Base-by-base conservation (phyloP, 2,113 vertebrate species). In the Cyprinus carpio region DNA sequence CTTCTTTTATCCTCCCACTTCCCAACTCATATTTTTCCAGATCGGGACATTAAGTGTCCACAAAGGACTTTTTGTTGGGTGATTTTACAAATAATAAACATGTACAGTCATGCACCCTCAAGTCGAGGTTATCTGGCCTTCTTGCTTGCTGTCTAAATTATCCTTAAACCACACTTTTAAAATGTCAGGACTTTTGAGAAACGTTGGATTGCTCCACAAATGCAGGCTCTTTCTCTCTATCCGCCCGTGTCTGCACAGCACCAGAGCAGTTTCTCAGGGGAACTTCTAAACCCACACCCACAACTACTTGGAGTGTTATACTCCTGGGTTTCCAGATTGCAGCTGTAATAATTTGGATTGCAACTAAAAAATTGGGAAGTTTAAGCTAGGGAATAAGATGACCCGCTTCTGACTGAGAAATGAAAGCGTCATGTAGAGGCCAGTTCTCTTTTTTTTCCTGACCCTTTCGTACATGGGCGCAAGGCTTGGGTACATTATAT, bases 21-120 rank as follows among this genome's bases (percentile, higher is more conserved):
- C 18, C 64, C 60, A 54, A n/a, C 74, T 46, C 4, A 2, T 37
- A 20, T 77, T 82, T 87, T 81, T 71, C 86, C 86, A 85, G 86
- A 77, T 85, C 49, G 56, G 54, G 49, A 60, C 60, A 82, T 85
- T 72, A 84, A 49, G 60, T 54, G 62, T 51, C 18, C 2, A 8
- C 75, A 75, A 7, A 75, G 11, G 43, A 16, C 13, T 43, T 75
- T 29, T 43, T 40, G 25, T 43, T 75, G 20, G 12, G 10, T 46
- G 12, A 49, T 51, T 75, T 51, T 27, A 51, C 13, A 18, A 16
- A 27, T 25, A 16, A 75, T 25, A 74, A 43, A 46, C 23, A 15
- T 15, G 8, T 27, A 49, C 43, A 34, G 23, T 56, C 75, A 77
- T 34, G 49, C 51, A 34, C 25, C 27, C 75, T 56, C 9, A 74